Base-by-base conservation (phyloP, 2,113 vertebrate species). In the Syrmaticus mikado region DNA sequence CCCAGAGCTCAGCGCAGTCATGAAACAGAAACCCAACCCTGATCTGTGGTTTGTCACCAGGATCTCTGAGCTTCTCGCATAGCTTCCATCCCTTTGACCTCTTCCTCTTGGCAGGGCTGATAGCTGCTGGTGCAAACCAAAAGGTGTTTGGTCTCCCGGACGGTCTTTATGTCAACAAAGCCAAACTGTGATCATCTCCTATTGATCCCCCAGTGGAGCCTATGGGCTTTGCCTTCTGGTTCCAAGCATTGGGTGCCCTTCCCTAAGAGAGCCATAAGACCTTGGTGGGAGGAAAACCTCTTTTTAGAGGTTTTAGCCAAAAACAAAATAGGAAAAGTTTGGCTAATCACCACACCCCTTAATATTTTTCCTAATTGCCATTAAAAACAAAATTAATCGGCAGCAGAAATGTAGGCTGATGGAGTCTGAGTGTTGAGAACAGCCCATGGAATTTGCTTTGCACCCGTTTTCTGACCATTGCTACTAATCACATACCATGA, bases 401-500 rank as follows among this genome's bases (percentile, higher is more conserved):
- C 6, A n/a, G 78, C 52, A 30, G 71, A 85, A 91, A 60, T 46
- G 43, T 27, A 61, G 41, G 78, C 11, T 7, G 53, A 19, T 80
- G 58, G 87, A 89, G 71, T 46, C 70, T 62, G 75, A 18, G 21
- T 67, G 38, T 30, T 77, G 91, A 93, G 89, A 85, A 66, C 57
- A 91, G 91, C 82, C 93, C 4, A 5, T 50, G 85, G 82, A 94
- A 94, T 91, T 81, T 74, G 76, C 55, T 93, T 85, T 85, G 79
- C 78, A 87, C 91, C 93, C 93, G 17, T 92, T 93, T 96, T 81
- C 79, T 89, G 93, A 95, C 94, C 95, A 85, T 89, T 92, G 87
- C 91, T 91, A 95, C 94, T 94, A 93, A 97, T 96, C 96, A 94
- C 87, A 93, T 52, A 95, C 91, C 96, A 96, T 95, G 95, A 96